Evolutionary conservation across 2,888 invertebrate genomes (phyloP).

Genomic region (Lamproptera curius): DNA sequence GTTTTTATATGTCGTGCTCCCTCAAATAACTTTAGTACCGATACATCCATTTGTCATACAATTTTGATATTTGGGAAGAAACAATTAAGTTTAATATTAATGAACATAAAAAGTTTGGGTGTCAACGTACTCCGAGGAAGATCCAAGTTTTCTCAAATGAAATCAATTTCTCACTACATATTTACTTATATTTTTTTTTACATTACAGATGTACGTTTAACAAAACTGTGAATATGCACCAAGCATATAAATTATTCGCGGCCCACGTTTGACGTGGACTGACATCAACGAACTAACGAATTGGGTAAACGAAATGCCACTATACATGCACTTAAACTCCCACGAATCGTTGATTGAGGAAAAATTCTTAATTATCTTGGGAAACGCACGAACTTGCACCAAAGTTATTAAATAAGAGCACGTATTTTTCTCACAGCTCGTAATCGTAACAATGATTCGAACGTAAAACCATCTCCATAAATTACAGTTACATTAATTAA

Average conservation of each 20-base stretch:
- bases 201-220: no score
- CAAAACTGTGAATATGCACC: no score
- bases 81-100: no score
- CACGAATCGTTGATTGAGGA: slow-evolving; percentile 20
- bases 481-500: slow-evolving; percentile 26
- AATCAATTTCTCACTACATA: no score
- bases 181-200: no score
- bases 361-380: slow-evolving; percentile 18
- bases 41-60: no score
- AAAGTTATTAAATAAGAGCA: slow-evolving; percentile 28
- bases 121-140: no score
- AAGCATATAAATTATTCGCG: slow-evolving; percentile 4
- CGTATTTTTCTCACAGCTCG: slow-evolving; percentile 33
- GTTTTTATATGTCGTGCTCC: no score
- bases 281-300: slow-evolving; percentile 10
- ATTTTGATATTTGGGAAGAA: no score
- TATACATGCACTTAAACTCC: slow-evolving; percentile 11
- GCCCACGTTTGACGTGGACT: slow-evolving; percentile 4
- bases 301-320: slow-evolving; percentile 11
- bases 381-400: slow-evolving; percentile 26
- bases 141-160: no score
- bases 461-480: slow-evolving; percentile 25
- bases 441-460: slow-evolving; percentile 30
- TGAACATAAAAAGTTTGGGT: no score
- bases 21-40: no score